These are phyloP conservation scores for Drosophila pandora DNA, from an alignment of 1,140 invertebrate genomes.

Conservation along the genomic window DNA sequence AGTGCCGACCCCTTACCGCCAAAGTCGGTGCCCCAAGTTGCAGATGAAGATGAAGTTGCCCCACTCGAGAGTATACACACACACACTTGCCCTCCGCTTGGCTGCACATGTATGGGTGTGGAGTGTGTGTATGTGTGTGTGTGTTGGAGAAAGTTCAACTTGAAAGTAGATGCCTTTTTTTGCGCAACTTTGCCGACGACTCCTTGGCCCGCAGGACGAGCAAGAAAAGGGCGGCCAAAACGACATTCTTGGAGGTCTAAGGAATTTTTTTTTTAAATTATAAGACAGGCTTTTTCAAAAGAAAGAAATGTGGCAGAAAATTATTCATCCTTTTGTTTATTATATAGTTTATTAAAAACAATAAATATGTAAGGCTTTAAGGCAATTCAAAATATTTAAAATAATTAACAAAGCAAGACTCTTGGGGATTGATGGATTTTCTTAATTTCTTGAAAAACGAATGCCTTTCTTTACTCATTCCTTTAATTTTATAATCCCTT, in stretches of 20 bases:
- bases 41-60: conserved; percentile 72
- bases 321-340: too few relatives aligned
- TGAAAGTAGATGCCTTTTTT: conserved; percentile 64
- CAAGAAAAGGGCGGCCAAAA: conserved; percentile 16
- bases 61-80: conserved; percentile 65
- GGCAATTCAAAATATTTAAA: too few relatives aligned
- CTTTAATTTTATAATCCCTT: too few relatives aligned
- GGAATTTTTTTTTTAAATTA: not conserved
- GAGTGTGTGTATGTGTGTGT: conserved; percentile 5
- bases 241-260: conserved; percentile 26
- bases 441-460: too few relatives aligned
- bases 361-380: too few relatives aligned
- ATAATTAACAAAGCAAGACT: too few relatives aligned
- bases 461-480: too few relatives aligned
- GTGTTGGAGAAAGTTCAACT: conserved; percentile 49
- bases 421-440: too few relatives aligned
- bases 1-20: not conserved
- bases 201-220: conserved; percentile 28
- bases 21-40: conserved; percentile 60
- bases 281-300: conserved; percentile 18
- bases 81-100: conserved; percentile 45
- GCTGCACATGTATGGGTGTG: conserved; percentile 23
- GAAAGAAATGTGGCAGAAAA: not conserved
- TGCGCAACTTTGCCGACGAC: conserved; percentile 55
- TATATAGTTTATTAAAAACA: too few relatives aligned